These are phyloP conservation scores for Troides helena DNA, from an alignment of 2,888 invertebrate species.

Conservation along the genomic window DNA sequence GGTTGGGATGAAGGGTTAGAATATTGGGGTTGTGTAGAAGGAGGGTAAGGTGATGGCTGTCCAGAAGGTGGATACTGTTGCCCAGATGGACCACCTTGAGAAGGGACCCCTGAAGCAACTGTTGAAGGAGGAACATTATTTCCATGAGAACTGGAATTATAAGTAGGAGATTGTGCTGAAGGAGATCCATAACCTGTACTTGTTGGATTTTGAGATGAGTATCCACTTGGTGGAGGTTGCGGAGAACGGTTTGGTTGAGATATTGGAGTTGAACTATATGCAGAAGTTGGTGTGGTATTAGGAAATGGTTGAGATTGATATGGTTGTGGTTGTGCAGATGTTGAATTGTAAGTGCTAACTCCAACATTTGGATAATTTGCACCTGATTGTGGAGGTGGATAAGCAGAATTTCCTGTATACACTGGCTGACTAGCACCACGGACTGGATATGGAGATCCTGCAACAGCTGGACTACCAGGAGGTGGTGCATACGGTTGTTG, in stretches of 20 bases:
- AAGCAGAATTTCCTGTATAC: conserved; percentile 71
- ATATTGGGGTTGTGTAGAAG: conserved; percentile 81
- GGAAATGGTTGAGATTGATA: conserved; percentile 77
- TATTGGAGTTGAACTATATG: conserved; percentile 76
- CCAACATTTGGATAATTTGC: conserved; percentile 74
- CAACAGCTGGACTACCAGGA: conserved; percentile 67
- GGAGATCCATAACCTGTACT: conserved; percentile 82
- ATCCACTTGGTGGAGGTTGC: conserved; percentile 79
- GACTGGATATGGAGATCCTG: conserved; percentile 70
- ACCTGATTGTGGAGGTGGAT: conserved; percentile 69
- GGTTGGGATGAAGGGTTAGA: conserved; percentile 78
- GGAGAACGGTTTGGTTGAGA: conserved; percentile 78
- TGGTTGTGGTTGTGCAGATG: conserved; percentile 70
- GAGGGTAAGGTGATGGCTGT: conserved; percentile 83
- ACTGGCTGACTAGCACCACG: conserved; percentile 67
- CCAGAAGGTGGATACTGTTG: conserved; percentile 83
- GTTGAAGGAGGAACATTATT: conserved; percentile 75
- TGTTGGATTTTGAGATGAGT: conserved; percentile 79
- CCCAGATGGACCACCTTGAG: conserved; percentile 78
- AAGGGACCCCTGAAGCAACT: conserved; percentile 71
- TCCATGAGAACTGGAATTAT: conserved; percentile 81
- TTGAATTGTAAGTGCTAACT: conserved; percentile 72
- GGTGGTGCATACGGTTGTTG: conserved; percentile 76
- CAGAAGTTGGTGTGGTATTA: conserved; percentile 74
- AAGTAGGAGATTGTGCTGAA: conserved; percentile 82